Evolutionary conservation across 2,888 invertebrate genomes (phyloP).

Genomic region (Pycnomerus fuliginosus): DNA sequence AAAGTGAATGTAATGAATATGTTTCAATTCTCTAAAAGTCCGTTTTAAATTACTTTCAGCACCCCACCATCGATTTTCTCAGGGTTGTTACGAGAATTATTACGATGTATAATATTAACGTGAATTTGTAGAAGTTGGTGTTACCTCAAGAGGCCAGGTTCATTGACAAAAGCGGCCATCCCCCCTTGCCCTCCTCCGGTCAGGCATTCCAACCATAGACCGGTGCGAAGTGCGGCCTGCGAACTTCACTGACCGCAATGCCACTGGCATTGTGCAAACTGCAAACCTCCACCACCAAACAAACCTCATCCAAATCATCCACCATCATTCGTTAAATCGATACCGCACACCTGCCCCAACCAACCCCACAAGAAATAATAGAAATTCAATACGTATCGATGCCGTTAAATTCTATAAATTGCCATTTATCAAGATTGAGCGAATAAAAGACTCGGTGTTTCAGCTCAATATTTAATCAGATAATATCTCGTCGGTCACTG

Average conservation of each 20-base stretch:
- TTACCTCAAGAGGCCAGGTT: conserved; percentile 32
- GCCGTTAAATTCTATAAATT: conserved; percentile 9
- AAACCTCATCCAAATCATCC: conserved; percentile 10
- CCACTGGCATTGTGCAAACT: conserved; percentile 15
- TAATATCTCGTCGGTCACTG: conserved; percentile 15
- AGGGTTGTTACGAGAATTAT: conserved; percentile 13
- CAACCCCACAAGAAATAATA: conserved; percentile 1
- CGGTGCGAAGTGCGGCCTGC: conserved; percentile 16
- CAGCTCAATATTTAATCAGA: conserved; percentile 18
- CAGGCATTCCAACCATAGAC: conserved; percentile 33
- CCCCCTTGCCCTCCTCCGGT: conserved; percentile 30
- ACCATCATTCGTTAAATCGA: conserved; percentile 6
- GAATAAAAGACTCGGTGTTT: conserved; percentile 14
- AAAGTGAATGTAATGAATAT: conserved; percentile 8
- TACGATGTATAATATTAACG: conserved; percentile 25
- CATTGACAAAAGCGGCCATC: conserved; percentile 37
- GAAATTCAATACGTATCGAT: conserved; percentile 15
- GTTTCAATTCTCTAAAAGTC: conserved; percentile 9
- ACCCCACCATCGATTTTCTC: conserved; percentile 12
- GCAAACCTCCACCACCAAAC: conserved; percentile 8
- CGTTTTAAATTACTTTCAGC: conserved; percentile 8
- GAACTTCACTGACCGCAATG: conserved; percentile 20
- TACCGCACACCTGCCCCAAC: background rate
- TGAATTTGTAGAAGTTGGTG: conserved; percentile 23
- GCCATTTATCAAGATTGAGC: conserved; percentile 9